These are phyloP conservation scores for Entomobrya proxima DNA, from an alignment of 2,888 invertebrate species.

Conservation along the genomic window DNA sequence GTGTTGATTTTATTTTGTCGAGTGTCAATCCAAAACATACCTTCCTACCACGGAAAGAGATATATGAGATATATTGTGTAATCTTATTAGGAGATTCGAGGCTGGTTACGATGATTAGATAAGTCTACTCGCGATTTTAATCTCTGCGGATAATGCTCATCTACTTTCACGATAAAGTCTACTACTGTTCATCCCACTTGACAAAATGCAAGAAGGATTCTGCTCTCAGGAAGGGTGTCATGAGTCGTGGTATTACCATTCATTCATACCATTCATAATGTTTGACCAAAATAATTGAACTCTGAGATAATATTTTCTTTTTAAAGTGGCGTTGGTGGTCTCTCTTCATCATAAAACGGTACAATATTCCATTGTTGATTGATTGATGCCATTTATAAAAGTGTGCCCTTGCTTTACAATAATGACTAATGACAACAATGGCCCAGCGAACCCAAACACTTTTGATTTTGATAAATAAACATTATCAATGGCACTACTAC, in stretches of 20 bases:
- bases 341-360: not conserved
- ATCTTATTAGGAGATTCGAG: not conserved
- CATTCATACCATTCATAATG: too few species aligned
- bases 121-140: not conserved
- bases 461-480: constrained; percentile 41
- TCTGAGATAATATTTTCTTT: not conserved
- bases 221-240: too few species aligned
- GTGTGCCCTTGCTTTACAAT: constrained; percentile 36
- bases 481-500: not conserved
- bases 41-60: too few species aligned
- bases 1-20: too few species aligned
- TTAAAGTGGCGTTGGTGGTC: constrained; percentile 32
- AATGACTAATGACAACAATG: constrained; percentile 29
- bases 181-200: too few species aligned
- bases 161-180: too few species aligned
- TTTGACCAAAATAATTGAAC: too few species aligned
- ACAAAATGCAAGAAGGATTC: too few species aligned
- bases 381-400: constrained; percentile 39
- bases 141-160: not conserved
- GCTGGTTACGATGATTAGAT: constrained; percentile 29
- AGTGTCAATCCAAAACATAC: too few species aligned
- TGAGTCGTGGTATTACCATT: too few species aligned
- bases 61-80: constrained; percentile 31
- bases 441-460: not conserved
- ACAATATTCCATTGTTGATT: constrained; percentile 16